Evolutionary conservation across 2,113 vertebrate genomes (phyloP), one percentile per base, ranked within the genome.

Genomic region (Caloenas nicobarica): DNA sequence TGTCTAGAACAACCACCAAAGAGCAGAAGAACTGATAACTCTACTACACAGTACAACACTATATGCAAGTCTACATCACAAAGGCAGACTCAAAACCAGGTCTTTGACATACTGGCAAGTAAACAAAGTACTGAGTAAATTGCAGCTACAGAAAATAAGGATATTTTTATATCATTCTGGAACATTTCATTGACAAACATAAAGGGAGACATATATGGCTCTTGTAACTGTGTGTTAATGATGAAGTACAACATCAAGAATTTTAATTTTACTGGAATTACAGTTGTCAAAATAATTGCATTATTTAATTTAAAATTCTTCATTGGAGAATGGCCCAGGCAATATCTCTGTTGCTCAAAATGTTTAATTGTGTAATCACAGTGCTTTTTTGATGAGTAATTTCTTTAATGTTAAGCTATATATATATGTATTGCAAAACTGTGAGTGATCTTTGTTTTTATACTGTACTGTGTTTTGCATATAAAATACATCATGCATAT

Each of bases 291-390:
- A 97, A 96, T 95, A 97, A 96, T 65, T 97, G 80, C 92, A 96
- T 95, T 97, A 95, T 56, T 95, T 94, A 96, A 97, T 96, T 97
- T 96, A 89, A 96, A 96, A 95, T 96, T 96, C 88, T 81, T 97
- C 94, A 91, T 54, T 96, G 86, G 90, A 96, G 88, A 96, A 97
- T 91, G 79, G 94, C 86, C 87, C 91, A 88, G 68, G 48, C 88
- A 96, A 53, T 96, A 96, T 97, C 95, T 97, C 91, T 90, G 79
- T 95, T 91, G 36, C 94, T 96, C 91, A 96, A 96, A 96, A 92
- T 94, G 89, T 89, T 93, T 92, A 94, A 91, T 96, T 97, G 89
- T 92, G 85, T 90, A 97, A 97, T 95, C 94, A 88, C 88, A 82
- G 70, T 1, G n/a, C 70, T 96, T 93, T 93, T 97, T 91, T 96